A percentile compares a stretch with the other conserved stretches of the same genome.
Conservation (phyloP, 2,888 invertebrate genomes). For the Scelioninae gen. 2 region DNA sequence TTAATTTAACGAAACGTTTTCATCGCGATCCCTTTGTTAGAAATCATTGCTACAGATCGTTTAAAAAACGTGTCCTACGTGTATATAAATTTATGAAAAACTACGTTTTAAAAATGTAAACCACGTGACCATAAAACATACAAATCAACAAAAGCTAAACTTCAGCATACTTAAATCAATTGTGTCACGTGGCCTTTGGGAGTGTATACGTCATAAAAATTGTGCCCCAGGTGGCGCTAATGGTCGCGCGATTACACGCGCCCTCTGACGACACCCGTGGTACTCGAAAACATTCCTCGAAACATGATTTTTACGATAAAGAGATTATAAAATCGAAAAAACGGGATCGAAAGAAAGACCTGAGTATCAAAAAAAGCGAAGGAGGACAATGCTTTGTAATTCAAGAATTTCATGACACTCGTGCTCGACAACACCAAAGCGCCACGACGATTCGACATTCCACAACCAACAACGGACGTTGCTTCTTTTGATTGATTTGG, state of each 20-base stretch:
- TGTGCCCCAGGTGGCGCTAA: conserved; percentile 1
- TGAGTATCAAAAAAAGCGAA: conserved; percentile 28
- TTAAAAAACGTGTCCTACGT: background rate
- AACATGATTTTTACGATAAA: conserved; percentile 23
- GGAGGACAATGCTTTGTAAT: conserved; percentile 5
- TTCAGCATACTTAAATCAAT: background rate
- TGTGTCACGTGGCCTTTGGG: conserved; percentile 4
- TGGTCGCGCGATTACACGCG: background rate
- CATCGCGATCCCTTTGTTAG: background rate
- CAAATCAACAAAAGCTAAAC: background rate
- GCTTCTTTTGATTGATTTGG: conserved; percentile 6
- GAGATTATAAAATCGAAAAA: conserved; percentile 40
- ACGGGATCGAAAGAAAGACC: conserved; percentile 26
- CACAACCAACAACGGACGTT: conserved; percentile 1
- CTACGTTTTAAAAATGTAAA: conserved; percentile 7
- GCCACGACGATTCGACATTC: conserved; percentile 2
- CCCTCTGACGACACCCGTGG: background rate
- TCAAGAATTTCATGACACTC: background rate
- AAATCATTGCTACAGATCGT: background rate
- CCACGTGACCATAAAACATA: conserved; percentile 17
- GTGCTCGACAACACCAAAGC: background rate
- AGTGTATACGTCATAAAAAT: conserved; percentile 42
- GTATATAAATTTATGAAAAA: conserved; percentile 32
- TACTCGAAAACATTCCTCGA: conserved; percentile 29
- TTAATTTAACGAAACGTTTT: conserved; percentile 1